Percentiles rank a stretch among this genome's conserved stretches.
phyloP scores from a whole-genome alignment of 2,113 vertebrate species.

The Periophthalmodon schlosseri region DNA sequence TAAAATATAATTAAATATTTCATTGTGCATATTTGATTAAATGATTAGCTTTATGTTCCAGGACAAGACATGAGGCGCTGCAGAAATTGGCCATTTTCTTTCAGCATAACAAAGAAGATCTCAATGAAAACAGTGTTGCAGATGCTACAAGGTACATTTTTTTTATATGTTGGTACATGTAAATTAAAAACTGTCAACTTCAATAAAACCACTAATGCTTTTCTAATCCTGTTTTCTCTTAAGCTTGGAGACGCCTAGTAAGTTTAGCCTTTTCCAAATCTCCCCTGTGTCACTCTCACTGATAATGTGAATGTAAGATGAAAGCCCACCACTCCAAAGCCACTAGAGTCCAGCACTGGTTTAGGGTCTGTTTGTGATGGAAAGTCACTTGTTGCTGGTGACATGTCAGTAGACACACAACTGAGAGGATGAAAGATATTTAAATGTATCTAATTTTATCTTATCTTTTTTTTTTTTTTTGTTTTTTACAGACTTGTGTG shows the following conservation, averaged over 20 bases:
- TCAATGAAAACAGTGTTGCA: conserved; percentile 23
- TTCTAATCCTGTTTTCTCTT: not conserved
- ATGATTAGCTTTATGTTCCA: conserved; percentile 31
- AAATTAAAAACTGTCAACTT: not conserved
- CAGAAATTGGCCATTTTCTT: conserved; percentile 80
- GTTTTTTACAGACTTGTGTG: conserved; percentile 52
- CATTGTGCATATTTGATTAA: not conserved
- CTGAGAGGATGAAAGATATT: conserved; percentile 24
- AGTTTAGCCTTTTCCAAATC: conserved; percentile 28
- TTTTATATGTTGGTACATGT: not conserved
- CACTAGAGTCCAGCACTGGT: conserved; percentile 7
- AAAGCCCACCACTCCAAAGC: conserved; percentile 18
- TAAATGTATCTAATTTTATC: conserved; percentile 18
- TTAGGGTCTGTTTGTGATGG: conserved; percentile 23
- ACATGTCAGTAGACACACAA: conserved; percentile 4
- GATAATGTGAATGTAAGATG: conserved; percentile 41
- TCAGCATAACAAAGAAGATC: conserved; percentile 56
- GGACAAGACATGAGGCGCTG: conserved; percentile 78
- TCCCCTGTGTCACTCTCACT: conserved; percentile 43
- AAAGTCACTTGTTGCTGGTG: conserved; percentile 35
- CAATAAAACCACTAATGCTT: not conserved
- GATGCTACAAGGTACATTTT: conserved; percentile 58
- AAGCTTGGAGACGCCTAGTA: conserved; percentile 61
- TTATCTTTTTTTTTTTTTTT: conserved; percentile 36
- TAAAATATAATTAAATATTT: not conserved